Conservation (phyloP, 2,888 invertebrate genomes). For the Sturmia bella region DNA sequence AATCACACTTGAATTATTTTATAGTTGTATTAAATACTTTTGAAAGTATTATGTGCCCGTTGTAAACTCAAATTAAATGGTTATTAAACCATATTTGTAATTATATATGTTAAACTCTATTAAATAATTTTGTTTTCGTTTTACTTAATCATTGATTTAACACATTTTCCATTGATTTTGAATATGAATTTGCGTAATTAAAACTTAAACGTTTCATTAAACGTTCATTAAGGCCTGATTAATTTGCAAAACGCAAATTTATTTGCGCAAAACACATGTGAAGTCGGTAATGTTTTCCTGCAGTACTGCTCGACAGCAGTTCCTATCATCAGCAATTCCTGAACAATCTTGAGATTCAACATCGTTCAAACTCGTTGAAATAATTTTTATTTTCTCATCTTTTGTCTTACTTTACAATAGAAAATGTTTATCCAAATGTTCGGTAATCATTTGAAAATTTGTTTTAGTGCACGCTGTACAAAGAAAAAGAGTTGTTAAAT, state of each 20-base stretch:
- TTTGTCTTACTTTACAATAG: too few relatives aligned
- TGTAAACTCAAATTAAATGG: conserved; percentile 44
- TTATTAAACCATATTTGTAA: conserved; percentile 34
- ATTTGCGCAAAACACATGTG: too few relatives aligned
- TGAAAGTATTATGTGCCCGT: conserved; percentile 9
- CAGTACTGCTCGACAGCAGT: too few relatives aligned
- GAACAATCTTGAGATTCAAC: too few relatives aligned
- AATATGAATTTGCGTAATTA: background rate
- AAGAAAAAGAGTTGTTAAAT: too few relatives aligned
- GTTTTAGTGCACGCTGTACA: too few relatives aligned
- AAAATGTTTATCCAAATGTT: too few relatives aligned
- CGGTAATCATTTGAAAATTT: too few relatives aligned
- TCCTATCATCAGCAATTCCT: too few relatives aligned
- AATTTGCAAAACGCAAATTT: background rate
- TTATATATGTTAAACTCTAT: conserved; percentile 24
- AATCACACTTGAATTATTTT: conserved; percentile 1
- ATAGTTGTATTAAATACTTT: conserved; percentile 17
- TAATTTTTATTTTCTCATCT: too few relatives aligned
- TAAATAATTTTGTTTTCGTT: conserved; percentile 2
- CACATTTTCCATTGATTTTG: conserved; percentile 14
- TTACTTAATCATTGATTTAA: conserved; percentile 1
- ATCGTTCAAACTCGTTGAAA: too few relatives aligned
- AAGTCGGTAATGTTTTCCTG: too few relatives aligned
- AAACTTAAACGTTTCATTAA: background rate
- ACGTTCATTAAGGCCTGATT: background rate